Evolutionary conservation across 2,797 vertebrate genomes (phyloP).

Genomic region (Falco concolor): DNA sequence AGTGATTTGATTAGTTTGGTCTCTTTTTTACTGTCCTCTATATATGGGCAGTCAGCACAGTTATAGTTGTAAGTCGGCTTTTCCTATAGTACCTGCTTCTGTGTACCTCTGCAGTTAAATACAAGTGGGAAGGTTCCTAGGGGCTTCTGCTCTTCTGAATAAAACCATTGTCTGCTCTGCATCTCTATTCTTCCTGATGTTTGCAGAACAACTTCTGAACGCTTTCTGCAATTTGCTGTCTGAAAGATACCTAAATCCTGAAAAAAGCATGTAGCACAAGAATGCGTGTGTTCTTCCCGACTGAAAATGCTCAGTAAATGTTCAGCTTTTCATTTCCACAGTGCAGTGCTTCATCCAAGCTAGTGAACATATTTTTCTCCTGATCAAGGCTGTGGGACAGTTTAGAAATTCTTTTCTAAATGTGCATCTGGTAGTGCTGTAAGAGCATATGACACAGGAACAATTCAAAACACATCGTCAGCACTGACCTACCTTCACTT

Average conservation of each 20-base stretch:
- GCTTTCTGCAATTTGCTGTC: background rate
- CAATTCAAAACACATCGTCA: background rate
- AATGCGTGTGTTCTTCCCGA: background rate
- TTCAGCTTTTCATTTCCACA: background rate
- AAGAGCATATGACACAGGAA: background rate
- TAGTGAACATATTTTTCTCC: background rate
- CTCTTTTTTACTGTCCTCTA: background rate
- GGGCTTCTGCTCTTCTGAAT: background rate
- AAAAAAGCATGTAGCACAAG: background rate
- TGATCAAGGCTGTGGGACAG: background rate
- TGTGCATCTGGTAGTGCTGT: background rate
- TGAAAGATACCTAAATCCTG: background rate
- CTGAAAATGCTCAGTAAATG: background rate
- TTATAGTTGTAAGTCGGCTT: background rate
- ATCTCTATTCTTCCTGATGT: background rate
- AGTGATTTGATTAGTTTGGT: background rate
- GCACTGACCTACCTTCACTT: background rate
- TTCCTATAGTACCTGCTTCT: background rate
- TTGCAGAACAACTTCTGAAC: background rate
- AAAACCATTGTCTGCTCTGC: background rate
- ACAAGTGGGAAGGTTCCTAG: background rate
- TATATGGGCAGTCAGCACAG: background rate
- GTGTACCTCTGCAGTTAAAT: background rate
- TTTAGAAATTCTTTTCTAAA: background rate
- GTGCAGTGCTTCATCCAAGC: background rate